Conservation (phyloP, 2,797 vertebrate genomes). For the Spondyliosoma cantharus region DNA sequence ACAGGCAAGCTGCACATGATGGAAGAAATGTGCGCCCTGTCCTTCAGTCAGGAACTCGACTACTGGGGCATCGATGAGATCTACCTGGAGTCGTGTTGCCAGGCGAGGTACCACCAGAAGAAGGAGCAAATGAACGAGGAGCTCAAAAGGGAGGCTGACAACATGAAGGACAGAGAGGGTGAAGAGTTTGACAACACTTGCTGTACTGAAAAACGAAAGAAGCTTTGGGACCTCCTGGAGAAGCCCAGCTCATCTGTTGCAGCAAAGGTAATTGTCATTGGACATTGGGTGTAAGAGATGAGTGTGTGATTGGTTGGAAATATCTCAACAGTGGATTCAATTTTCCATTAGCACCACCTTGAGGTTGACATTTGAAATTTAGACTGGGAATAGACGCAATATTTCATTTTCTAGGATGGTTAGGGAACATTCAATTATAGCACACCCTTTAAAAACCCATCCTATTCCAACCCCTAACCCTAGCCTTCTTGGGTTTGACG, state of each 20-base stretch:
- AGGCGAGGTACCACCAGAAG: conserved; percentile 99
- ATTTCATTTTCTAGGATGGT: background rate
- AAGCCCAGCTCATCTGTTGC: conserved; percentile 98
- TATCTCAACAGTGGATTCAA: background rate
- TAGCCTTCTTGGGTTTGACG: no score
- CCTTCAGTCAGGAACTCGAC: conserved; percentile 98
- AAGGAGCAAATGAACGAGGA: conserved; percentile 99
- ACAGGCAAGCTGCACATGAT: conserved; percentile 99
- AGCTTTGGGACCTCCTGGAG: conserved; percentile 98
- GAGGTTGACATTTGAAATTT: background rate
- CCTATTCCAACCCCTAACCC: no score
- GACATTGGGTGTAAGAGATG: conserved; percentile 20
- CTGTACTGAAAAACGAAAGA: conserved; percentile 97
- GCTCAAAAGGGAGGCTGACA: conserved; percentile 96
- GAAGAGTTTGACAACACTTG: conserved; percentile 99
- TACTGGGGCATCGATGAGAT: conserved; percentile 99
- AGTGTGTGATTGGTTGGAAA: conserved; percentile 20
- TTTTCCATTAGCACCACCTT: background rate
- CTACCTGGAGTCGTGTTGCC: conserved; percentile 99
- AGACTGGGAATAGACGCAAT: background rate
- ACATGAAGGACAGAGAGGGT: conserved; percentile 93
- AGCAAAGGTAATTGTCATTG: conserved; percentile 90
- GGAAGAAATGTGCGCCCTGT: conserved; percentile 99
- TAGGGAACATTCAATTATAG: no score
- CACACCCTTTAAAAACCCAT: no score